These are phyloP conservation scores for Caenorhabditis sulstoni DNA, from an alignment of 2,888 invertebrate genomes.

Conservation along the genomic window DNA sequence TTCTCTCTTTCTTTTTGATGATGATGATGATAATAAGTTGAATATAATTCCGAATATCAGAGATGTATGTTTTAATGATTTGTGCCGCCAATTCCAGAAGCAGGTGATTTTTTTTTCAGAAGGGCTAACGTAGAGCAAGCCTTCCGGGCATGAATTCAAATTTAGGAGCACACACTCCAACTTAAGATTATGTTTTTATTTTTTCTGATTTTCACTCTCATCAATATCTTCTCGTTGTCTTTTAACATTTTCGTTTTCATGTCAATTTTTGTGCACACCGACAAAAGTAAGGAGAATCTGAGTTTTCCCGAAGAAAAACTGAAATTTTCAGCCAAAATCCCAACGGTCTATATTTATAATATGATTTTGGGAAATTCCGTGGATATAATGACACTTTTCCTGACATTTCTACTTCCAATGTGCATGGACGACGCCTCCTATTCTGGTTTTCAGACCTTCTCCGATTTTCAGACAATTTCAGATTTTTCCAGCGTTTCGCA, in stretches of 20 bases:
- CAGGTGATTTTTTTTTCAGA: no score
- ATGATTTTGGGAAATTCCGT: constrained; percentile 22
- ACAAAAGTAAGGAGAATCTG: constrained; percentile 21
- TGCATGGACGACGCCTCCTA: constrained; percentile 25
- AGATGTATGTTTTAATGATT: no score
- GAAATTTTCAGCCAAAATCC: constrained; percentile 19
- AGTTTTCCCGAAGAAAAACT: neutral
- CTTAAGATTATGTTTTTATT: constrained; percentile 34
- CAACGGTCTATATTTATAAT: constrained; percentile 40
- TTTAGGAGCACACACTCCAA: no score
- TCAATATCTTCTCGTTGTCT: constrained; percentile 16
- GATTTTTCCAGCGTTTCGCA: constrained; percentile 20
- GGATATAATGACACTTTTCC: constrained; percentile 22
- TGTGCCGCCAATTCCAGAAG: no score
- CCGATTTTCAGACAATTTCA: constrained; percentile 2
- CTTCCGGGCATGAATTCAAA: no score
- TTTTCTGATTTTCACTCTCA: constrained; percentile 15
- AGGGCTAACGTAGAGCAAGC: no score
- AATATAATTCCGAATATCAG: no score
- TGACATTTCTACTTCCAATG: constrained; percentile 28
- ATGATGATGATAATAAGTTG: no score
- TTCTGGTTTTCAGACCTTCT: neutral
- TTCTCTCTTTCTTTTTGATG: neutral
- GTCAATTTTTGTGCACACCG: constrained; percentile 10
- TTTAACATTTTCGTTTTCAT: constrained; percentile 31